These are phyloP conservation scores for Daktulosphaira vitifoliae DNA, from an alignment of 1,140 invertebrate genomes.

Conservation along the genomic window DNA sequence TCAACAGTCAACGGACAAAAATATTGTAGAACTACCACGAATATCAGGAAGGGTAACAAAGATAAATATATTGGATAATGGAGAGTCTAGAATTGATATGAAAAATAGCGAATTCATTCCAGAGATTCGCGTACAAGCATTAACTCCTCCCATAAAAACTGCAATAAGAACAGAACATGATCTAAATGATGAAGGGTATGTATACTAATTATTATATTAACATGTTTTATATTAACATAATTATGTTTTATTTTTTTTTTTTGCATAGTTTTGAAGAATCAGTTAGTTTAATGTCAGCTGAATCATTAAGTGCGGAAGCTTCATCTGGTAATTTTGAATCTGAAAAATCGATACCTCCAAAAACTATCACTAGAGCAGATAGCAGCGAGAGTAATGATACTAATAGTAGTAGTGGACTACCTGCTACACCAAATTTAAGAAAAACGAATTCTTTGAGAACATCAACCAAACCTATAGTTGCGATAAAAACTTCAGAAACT, in stretches of 20 bases:
- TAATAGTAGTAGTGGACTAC: constrained; percentile 37
- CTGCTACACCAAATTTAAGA: constrained; percentile 37
- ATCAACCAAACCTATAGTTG: not conserved
- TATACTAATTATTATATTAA: no score
- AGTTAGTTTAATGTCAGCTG: constrained; percentile 66
- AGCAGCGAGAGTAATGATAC: constrained; percentile 39
- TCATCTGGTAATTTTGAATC: constrained; percentile 63
- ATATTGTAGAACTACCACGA: not conserved
- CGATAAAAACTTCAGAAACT: not conserved
- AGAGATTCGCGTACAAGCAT: constrained; percentile 44
- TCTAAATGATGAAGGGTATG: constrained; percentile 66
- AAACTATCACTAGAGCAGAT: constrained; percentile 38
- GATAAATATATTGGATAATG: constrained; percentile 10
- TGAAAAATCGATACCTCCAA: constrained; percentile 42
- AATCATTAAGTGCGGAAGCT: constrained; percentile 69
- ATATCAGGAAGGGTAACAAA: constrained; percentile 9
- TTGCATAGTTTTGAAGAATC: constrained; percentile 64
- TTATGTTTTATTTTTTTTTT: no score
- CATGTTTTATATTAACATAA: no score
- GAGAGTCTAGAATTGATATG: constrained; percentile 1
- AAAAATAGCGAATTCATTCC: constrained; percentile 44
- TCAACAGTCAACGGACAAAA: constrained; percentile 8
- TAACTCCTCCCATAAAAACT: constrained; percentile 38
- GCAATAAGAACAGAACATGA: constrained; percentile 51
- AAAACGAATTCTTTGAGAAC: not conserved